Conservation (phyloP, 2,113 vertebrate genomes). For the Panurus biarmicus region DNA sequence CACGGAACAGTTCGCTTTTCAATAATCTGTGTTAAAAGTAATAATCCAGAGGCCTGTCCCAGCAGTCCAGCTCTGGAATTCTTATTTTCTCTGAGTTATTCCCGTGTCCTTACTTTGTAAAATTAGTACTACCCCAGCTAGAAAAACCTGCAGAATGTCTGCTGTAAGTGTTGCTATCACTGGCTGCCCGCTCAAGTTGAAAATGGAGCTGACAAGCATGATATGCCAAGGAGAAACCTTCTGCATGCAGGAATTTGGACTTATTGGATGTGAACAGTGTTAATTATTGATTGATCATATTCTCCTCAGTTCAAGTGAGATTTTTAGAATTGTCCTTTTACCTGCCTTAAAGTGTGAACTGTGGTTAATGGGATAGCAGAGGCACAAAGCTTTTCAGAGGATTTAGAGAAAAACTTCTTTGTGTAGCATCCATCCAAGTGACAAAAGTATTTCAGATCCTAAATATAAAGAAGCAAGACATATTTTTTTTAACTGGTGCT, state of each 20-base stretch:
- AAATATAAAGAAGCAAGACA: neutral
- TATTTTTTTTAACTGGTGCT: neutral
- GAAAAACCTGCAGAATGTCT: neutral
- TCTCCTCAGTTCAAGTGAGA: neutral
- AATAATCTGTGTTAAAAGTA: neutral
- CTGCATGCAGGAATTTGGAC: constrained; percentile 22
- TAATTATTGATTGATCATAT: constrained; percentile 52
- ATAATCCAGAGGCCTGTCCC: neutral
- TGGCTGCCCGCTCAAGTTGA: neutral
- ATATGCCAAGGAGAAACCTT: neutral
- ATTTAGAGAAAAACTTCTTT: neutral
- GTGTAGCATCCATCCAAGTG: neutral
- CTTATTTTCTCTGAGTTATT: neutral
- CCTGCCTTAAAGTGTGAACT: neutral
- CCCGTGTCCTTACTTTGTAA: neutral
- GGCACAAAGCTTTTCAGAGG: neutral
- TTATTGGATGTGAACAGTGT: neutral
- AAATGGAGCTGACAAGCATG: neutral
- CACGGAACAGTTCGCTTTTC: neutral
- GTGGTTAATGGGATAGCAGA: neutral
- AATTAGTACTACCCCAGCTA: neutral
- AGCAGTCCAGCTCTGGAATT: neutral
- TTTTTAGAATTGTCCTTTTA: neutral
- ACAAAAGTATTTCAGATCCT: neutral
- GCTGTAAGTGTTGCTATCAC: neutral